Conservation (phyloP, 2,888 invertebrate genomes). For the Acanthoscelides obtectus region DNA sequence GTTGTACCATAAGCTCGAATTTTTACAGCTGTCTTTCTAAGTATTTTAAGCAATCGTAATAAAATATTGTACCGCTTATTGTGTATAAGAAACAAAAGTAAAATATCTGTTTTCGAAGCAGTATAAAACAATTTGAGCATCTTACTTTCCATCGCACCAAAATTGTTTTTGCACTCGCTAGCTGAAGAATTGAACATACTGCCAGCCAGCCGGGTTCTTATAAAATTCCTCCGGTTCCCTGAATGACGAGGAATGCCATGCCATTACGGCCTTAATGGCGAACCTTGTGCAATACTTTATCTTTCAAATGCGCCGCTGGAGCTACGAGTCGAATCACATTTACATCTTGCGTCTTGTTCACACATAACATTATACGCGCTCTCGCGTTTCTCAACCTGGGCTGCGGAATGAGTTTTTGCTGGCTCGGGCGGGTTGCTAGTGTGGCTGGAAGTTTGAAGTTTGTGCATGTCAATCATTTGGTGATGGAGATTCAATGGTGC, state of each 20-base stretch:
- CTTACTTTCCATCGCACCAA: neutral
- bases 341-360: slow-evolving; percentile 35
- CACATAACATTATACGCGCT: slow-evolving; percentile 34
- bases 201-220: slow-evolving; percentile 29
- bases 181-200: neutral
- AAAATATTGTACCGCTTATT: no score
- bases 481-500: neutral
- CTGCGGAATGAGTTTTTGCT: neutral
- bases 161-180: neutral
- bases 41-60: no score
- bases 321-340: slow-evolving; percentile 26
- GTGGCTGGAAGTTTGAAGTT: neutral
- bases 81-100: no score
- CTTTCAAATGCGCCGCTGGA: slow-evolving; percentile 34
- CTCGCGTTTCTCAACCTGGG: neutral
- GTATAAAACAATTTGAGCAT: neutral
- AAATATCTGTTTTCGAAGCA: neutral
- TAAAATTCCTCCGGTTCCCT: slow-evolving; percentile 35
- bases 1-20: no score
- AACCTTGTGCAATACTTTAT: slow-evolving; percentile 38
- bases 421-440: neutral
- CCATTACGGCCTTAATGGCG: slow-evolving; percentile 35
- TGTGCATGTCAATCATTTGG: neutral
- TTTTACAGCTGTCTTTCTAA: no score
- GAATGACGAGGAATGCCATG: slow-evolving; percentile 36